Base-by-base conservation (phyloP, 2,888 invertebrate genomes). In the Synanthedon myopaeformis region DNA sequence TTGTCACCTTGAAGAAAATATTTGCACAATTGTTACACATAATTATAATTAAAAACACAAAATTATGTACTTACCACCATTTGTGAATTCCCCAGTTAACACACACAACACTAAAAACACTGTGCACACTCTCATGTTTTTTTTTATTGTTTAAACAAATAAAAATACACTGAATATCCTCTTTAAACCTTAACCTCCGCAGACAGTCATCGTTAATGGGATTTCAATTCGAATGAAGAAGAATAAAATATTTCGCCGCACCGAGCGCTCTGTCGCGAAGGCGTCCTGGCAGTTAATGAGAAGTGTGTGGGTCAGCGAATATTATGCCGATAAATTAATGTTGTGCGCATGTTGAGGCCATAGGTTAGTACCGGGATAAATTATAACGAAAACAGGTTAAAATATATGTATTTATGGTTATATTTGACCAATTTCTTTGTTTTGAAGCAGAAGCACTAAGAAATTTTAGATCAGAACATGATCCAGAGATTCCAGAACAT, bases 331-430 rank as follows among this genome's bases (percentile, higher is more conserved):
- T 35, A 35, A 35, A 80, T 80, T 80, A 80, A 61, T 68, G 69
- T 76, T 79, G 76, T 76, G 80, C 80, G 80, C 80, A 79, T 74
- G 68, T 61, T 45, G 51, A 58, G 67, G 64, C 57, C 66, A 67
- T 58, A 69, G 70, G 63, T 67, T 62, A 67, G 52, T 52, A 58
- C 57, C 57, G 61, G 61, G 62, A 65, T 64, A 45, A 45, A 45
- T 14, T 14, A 14, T 14, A 8, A 4, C 14, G 42, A 45, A 45
- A 45, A 45, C 45, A 45, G 45, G n/a, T 6, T 45, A 45, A 45
- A 6, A 14, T 14, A 45, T 12, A 42, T 3, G 12, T 4, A 42
- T n/a, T n/a, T 13, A 42, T 42, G 42, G 12, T 42, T 42, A 45
- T 35, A 1, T 28, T 28, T 28, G 28, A 28, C 13, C 5, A 5